Evolutionary conservation across 2,797 vertebrate species (phyloP).

Genomic region (Ceryle rudis): DNA sequence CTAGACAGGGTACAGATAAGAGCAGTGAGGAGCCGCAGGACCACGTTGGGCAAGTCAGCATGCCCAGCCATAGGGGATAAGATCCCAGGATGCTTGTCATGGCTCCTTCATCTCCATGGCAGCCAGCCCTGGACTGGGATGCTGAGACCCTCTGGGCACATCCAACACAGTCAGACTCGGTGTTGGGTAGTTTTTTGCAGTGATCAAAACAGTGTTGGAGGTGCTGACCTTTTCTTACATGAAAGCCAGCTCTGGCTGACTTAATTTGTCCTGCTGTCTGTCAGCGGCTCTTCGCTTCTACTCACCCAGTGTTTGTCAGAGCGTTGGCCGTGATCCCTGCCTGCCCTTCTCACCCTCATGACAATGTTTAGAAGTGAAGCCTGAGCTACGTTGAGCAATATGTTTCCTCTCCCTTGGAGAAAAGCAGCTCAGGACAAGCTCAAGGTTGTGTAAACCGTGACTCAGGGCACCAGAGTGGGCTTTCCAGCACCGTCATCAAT

Average conservation of each 20-base stretch:
- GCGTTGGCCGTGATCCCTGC: not conserved
- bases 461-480: accelerated
- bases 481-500: accelerated
- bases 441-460: not conserved
- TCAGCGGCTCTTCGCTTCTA: accelerated
- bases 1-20: not conserved
- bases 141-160: not conserved
- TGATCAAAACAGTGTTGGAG: not conserved
- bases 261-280: accelerated
- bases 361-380: not conserved
- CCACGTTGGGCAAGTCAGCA: accelerated
- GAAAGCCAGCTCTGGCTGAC: not conserved
- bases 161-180: accelerated
- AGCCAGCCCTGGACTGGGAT: not conserved
- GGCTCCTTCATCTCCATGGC: not conserved
- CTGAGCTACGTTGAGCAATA: not conserved
- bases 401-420: not conserved
- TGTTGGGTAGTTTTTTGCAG: not conserved
- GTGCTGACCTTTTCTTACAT: not conserved
- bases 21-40: not conserved
- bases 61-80: not conserved
- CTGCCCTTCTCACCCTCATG: not conserved
- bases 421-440: not conserved
- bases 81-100: accelerated
- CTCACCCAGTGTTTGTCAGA: not conserved